Percentiles rank a stretch among this genome's conserved stretches.
Evolutionary conservation across 2,797 vertebrate genomes (phyloP).

Genomic region (Potorous gilbertii): DNA sequence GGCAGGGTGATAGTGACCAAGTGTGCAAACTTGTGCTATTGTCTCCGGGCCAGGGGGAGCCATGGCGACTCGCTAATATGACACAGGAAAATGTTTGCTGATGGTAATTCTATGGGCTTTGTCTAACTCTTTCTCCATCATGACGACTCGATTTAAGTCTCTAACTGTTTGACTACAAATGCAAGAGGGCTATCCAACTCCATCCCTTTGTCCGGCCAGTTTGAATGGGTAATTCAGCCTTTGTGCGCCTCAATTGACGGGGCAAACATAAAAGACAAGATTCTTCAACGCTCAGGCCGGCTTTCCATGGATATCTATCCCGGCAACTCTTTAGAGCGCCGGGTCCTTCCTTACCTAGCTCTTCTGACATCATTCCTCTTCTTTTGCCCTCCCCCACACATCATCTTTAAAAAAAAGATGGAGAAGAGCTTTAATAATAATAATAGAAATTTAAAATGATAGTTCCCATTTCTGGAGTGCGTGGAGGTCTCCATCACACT

Average conservation of each 20-base stretch:
- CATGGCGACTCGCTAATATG: conserved; percentile 99
- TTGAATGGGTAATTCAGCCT: conserved; percentile 99
- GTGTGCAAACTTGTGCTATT: conserved; percentile 99
- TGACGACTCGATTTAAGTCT: conserved; percentile 99
- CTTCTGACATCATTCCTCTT: conserved; percentile 88
- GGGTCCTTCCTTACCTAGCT: conserved; percentile 89
- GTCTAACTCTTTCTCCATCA: conserved; percentile 99
- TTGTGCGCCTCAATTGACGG: conserved; percentile 99
- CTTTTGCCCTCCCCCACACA: background rate
- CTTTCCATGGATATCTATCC: conserved; percentile 99
- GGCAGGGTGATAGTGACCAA: conserved; percentile 99
- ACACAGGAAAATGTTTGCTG: conserved; percentile 99
- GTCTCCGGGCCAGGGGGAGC: conserved; percentile 97
- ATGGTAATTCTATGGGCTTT: conserved; percentile 99
- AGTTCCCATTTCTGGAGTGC: too few species aligned
- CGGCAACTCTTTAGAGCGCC: conserved; percentile 90
- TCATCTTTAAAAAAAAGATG: conserved; percentile 42
- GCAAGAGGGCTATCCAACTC: conserved; percentile 99
- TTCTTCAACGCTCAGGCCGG: conserved; percentile 98
- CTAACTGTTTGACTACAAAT: conserved; percentile 99
- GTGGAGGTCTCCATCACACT: background rate
- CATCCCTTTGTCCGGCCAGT: conserved; percentile 95
- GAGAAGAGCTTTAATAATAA: background rate
- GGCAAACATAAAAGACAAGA: conserved; percentile 99
- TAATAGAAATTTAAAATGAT: background rate